These are phyloP conservation scores for Mesochorus sp. DNA, from an alignment of 2,888 invertebrate genomes.

Conservation along the genomic window DNA sequence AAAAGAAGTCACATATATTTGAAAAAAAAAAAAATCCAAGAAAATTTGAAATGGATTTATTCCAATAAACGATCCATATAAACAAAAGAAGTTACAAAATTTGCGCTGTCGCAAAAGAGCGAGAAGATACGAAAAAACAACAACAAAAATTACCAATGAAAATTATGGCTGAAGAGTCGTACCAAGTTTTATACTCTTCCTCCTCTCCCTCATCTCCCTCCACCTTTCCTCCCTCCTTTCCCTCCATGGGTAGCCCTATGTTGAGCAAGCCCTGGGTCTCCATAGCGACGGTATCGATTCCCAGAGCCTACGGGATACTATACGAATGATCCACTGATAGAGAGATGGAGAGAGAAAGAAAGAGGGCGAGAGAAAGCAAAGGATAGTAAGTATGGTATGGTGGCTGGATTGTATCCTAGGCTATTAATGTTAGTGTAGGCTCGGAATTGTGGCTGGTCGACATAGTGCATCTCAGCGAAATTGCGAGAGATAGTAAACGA, in stretches of 20 bases:
- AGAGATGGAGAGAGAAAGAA: slow-evolving; percentile 57
- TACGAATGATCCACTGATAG: slow-evolving; percentile 66
- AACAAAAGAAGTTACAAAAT: not conserved
- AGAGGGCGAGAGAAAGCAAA: slow-evolving; percentile 38
- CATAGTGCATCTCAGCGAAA: slow-evolving; percentile 49
- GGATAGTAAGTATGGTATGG: slow-evolving; percentile 62
- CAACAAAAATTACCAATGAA: slow-evolving; percentile 27
- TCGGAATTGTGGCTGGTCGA: slow-evolving; percentile 54
- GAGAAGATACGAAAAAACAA: not conserved
- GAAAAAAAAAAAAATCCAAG: too few relatives aligned
- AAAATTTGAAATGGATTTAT: too few relatives aligned
- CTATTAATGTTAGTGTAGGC: slow-evolving; percentile 65
- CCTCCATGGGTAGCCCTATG: slow-evolving; percentile 67
- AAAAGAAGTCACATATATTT: too few relatives aligned
- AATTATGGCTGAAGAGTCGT: slow-evolving; percentile 47
- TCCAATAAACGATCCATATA: not conserved
- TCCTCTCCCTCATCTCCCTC: too few relatives aligned
- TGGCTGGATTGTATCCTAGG: slow-evolving; percentile 58
- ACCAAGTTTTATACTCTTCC: slow-evolving; percentile 58
- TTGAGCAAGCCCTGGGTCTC: slow-evolving; percentile 71
- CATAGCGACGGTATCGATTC: slow-evolving; percentile 80
- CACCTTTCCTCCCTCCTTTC: slow-evolving; percentile 11
- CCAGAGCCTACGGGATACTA: slow-evolving; percentile 67
- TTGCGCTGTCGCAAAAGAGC: too few relatives aligned
- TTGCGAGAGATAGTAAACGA: slow-evolving; percentile 15